Percentiles rank a stretch among this genome's conserved stretches.
Conservation (phyloP, 2,888 invertebrate species). For the Argyra leucocephala region DNA sequence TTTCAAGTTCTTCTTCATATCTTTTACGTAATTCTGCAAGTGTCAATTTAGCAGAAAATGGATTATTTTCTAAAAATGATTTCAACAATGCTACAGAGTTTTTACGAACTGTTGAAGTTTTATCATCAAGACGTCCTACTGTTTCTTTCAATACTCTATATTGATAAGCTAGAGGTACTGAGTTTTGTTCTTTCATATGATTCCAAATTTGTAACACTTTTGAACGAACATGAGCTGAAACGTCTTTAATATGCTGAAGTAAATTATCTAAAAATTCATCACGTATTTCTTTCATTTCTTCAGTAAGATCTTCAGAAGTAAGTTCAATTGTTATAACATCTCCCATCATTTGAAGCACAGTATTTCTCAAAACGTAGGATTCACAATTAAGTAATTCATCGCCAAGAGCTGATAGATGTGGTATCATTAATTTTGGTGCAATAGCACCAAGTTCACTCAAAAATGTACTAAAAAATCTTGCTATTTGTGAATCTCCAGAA, state of each 20-base stretch:
- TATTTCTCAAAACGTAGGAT: constrained; percentile 64
- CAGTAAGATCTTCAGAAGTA: constrained; percentile 60
- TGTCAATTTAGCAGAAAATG: constrained; percentile 61
- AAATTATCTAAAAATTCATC: constrained; percentile 73
- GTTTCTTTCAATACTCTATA: constrained; percentile 57
- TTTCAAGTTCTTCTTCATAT: constrained; percentile 42
- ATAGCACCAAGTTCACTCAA: constrained; percentile 37
- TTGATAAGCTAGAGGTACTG: constrained; percentile 65
- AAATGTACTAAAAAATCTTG: constrained; percentile 39
- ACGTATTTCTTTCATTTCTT: constrained; percentile 56
- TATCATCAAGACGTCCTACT: constrained; percentile 68
- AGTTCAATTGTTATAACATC: constrained; percentile 65
- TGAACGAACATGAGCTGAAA: constrained; percentile 74
- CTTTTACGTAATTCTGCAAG: constrained; percentile 53
- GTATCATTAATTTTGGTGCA: constrained; percentile 40
- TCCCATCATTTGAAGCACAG: constrained; percentile 72
- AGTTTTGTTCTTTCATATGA: constrained; percentile 64
- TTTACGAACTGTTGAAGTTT: constrained; percentile 75
- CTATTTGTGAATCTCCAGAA: constrained; percentile 34
- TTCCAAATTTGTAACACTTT: constrained; percentile 78
- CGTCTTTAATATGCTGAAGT: constrained; percentile 73
- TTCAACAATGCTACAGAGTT: constrained; percentile 52
- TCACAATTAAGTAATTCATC: constrained; percentile 44
- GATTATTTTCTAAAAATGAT: constrained; percentile 73
- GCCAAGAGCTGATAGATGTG: constrained; percentile 37